Base-by-base conservation (phyloP, 2,888 invertebrate genomes). In the Lithophane socia region DNA sequence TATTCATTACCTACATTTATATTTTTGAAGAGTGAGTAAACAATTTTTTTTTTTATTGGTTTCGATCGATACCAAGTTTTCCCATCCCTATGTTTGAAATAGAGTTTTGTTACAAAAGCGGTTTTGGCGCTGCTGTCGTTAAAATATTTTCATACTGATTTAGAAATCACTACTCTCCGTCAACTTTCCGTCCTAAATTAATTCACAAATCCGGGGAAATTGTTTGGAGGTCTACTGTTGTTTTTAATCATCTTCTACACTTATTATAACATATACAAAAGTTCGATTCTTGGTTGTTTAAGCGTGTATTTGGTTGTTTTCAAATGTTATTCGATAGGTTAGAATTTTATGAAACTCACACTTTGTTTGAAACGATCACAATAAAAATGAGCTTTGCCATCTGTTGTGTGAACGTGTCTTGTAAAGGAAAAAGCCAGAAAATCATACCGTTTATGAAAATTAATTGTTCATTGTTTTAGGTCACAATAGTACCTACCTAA, bases 51-150 rank as follows among this genome's bases (percentile, higher is more conserved):
- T 64, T 75, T 42, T 21, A 18, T 5, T 61, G 42, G 71, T 79
- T 71, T 70, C 72, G 29, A 60, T 73, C 13, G 29, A 75, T 75
- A 77, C 74, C 47, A 44, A 8, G 13, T 44, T 63, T 61, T 47
- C 44, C 21, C 73, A 56, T 64, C 77, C n/a, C 47, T 79, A 63
- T 47, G 1, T 44, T 72, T 16, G 9, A 47, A 71, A 37, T 44
- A 29, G 52, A 37, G 1, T 54, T 52, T 37, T 21, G 24, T 47
- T 80, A 44, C 16, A 37, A 54, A 21, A 18, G 21, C 24, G 12
- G 13, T 42, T 47, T 47, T 63, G 16, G 44, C 44, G 60, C 73
- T 61, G 13, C 24, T 37, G 18, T 49, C 16, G 9, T 77, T 64
- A 73, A 61, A 52, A 12, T 37, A 73, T 54, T 60, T 37, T 61